A percentile compares a stretch with the other conserved stretches of the same genome.
These are phyloP conservation scores for Thryonomys swinderianus DNA, from an alignment of 2,113 vertebrate species.

Conservation along the genomic window DNA sequence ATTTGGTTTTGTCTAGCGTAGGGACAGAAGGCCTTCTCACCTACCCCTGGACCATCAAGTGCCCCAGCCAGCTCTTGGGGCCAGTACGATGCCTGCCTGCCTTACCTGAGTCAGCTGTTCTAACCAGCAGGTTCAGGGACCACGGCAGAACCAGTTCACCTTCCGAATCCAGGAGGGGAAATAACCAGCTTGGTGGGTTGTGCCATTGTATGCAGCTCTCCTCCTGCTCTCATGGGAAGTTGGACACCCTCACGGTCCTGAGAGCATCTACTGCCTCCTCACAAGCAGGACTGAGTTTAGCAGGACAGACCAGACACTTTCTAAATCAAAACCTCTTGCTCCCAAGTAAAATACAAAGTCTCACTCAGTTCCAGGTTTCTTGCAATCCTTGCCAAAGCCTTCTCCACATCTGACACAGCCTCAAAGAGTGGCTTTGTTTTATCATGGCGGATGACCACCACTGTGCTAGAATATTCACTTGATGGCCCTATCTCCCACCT, in stretches of 20 bases:
- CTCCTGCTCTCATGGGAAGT: background rate
- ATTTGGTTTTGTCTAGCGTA: background rate
- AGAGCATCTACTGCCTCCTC: background rate
- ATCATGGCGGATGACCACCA: background rate
- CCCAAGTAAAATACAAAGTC: slow-evolving; percentile 55
- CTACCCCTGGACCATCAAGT: background rate
- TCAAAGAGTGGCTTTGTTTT: slow-evolving; percentile 43
- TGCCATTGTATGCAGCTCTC: background rate
- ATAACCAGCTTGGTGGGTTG: background rate
- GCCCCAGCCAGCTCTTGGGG: background rate
- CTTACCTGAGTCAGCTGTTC: background rate
- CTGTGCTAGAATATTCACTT: background rate
- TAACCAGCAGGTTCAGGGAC: background rate
- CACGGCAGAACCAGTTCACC: background rate
- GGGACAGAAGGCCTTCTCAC: background rate
- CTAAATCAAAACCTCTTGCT: background rate
- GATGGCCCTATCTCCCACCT: background rate
- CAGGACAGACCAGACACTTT: background rate
- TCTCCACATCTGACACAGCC: slow-evolving; percentile 59
- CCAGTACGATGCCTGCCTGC: background rate
- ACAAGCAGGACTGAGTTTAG: background rate
- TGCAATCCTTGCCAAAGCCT: slow-evolving; percentile 56
- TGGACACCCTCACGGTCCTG: background rate
- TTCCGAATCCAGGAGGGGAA: background rate
- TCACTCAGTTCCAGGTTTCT: slow-evolving; percentile 61